Evolutionary conservation across 2,113 vertebrate species (phyloP).

Genomic region (Salminus brasiliensis): DNA sequence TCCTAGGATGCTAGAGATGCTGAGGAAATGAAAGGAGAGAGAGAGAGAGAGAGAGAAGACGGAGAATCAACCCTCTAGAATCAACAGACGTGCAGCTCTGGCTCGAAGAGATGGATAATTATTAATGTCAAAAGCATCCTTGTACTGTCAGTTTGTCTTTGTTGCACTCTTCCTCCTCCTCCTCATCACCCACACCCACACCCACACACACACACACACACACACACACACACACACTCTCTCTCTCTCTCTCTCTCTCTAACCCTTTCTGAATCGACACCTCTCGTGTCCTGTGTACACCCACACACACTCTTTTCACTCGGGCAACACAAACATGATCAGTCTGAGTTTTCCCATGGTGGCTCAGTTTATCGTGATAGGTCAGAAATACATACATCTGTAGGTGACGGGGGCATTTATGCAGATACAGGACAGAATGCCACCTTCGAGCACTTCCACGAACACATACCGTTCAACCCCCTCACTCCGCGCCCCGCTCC

Average conservation of each 20-base stretch:
- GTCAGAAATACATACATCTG: slow-evolving; percentile 11
- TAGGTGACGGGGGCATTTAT: not conserved
- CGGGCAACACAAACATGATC: slow-evolving; percentile 34
- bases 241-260: too few species aligned
- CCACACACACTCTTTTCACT: slow-evolving; percentile 24
- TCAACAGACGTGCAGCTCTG: not conserved
- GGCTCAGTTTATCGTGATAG: not conserved
- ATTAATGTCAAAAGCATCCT: not conserved
- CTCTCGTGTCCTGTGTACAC: slow-evolving; percentile 37
- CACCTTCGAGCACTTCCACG: not conserved
- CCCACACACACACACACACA: slow-evolving; percentile 26
- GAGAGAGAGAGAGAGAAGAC: too few species aligned
- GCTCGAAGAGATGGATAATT: not conserved
- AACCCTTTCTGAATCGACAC: too few species aligned
- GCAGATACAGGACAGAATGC: not conserved
- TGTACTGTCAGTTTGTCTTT: slow-evolving; percentile 34
- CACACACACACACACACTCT: too few species aligned
- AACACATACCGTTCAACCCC: not conserved
- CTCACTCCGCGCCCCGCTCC: not conserved
- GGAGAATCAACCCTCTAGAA: too few species aligned
- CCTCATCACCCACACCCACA: slow-evolving; percentile 25
- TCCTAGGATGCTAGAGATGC: not conserved
- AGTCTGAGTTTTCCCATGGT: slow-evolving; percentile 8
- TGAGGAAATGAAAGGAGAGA: too few species aligned
- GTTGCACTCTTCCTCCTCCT: slow-evolving; percentile 42